Evolutionary conservation across 2,888 invertebrate species (phyloP).

Genomic region (Leptogaster cylindrica): DNA sequence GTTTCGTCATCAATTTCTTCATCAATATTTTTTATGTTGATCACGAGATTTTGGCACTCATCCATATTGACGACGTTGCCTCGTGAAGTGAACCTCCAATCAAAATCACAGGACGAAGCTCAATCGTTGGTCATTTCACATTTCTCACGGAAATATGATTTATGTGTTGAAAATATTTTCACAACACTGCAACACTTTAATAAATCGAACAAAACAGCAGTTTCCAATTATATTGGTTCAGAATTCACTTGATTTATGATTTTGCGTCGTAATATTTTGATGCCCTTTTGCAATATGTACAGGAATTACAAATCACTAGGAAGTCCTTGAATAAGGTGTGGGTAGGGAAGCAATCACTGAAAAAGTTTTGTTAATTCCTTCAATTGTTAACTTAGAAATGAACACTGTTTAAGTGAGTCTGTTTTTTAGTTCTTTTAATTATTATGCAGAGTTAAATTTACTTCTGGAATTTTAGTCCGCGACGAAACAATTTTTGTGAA

Average conservation of each 20-base stretch:
- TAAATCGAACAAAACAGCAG: slow-evolving; percentile 3
- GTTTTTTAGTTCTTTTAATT: neutral
- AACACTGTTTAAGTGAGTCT: too few relatives aligned
- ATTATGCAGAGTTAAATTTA: neutral
- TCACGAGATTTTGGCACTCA: slow-evolving; percentile 63
- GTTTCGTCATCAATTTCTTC: slow-evolving; percentile 51
- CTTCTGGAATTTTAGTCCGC: neutral
- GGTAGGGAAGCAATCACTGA: slow-evolving; percentile 1
- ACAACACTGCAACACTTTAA: neutral
- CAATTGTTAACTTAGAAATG: too few relatives aligned
- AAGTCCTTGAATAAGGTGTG: slow-evolving; percentile 16
- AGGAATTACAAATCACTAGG: neutral
- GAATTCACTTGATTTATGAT: neutral
- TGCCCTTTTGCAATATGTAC: slow-evolving; percentile 13
- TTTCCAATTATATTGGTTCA: neutral
- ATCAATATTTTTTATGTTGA: slow-evolving; percentile 59
- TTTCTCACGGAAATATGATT: neutral
- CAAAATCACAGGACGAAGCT: slow-evolving; percentile 29
- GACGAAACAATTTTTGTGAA: slow-evolving; percentile 16
- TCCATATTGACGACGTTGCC: slow-evolving; percentile 59
- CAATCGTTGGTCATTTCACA: slow-evolving; percentile 40
- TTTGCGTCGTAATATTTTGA: slow-evolving; percentile 28
- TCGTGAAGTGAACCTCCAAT: slow-evolving; percentile 49
- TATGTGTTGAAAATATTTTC: neutral
- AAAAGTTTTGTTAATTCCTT: too few relatives aligned